phyloP scores from a whole-genome alignment of 2,797 vertebrate species.

The Premnoplex brunnescens region DNA sequence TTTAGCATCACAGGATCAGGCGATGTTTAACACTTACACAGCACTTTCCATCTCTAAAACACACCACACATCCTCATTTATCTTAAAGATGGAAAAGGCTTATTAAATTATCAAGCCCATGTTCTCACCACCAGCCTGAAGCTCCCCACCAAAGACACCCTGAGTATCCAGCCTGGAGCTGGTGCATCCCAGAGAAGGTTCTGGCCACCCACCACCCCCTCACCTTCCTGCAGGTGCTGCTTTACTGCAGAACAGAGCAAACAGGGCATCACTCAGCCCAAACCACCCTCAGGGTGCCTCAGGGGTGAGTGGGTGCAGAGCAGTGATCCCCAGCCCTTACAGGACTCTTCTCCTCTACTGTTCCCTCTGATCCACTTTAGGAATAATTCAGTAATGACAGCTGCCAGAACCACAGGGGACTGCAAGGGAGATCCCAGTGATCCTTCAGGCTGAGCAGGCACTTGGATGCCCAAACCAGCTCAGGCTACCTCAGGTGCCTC shows the following conservation, averaged over 20 bases:
- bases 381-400: not conserved
- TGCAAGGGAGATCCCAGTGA: not conserved
- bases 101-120: slow-evolving; percentile 44
- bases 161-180: not conserved
- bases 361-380: not conserved
- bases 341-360: not conserved
- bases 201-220: not conserved
- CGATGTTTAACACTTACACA: not conserved
- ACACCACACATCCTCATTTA: slow-evolving; percentile 9
- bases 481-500: not conserved
- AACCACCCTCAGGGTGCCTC: not conserved
- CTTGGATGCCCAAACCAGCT: not conserved
- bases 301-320: not conserved
- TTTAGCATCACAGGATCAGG: not conserved
- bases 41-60: slow-evolving; percentile 40
- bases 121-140: not conserved
- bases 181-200: not conserved
- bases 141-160: not conserved
- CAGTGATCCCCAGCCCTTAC: not conserved
- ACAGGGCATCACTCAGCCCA: not conserved
- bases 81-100: slow-evolving; percentile 40
- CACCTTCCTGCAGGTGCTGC: not conserved
- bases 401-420: not conserved
- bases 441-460: not conserved
- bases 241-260: not conserved